Conservation (phyloP, 1,140 invertebrate genomes). For the Agrypnia vestita region DNA sequence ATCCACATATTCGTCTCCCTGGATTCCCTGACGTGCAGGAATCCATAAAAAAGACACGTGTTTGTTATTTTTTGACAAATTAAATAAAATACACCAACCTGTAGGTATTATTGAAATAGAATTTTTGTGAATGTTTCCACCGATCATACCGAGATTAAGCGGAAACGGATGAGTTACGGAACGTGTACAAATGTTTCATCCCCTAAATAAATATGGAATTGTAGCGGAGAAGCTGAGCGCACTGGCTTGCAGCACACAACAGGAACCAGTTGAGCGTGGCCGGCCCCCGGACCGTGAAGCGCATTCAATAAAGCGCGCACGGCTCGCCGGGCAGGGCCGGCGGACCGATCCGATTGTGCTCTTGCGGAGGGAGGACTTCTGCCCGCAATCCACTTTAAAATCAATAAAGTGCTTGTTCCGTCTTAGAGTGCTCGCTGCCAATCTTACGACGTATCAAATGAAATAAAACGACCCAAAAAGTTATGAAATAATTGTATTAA, state of each 20-base stretch:
- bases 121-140: no score
- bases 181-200: not conserved
- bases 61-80: no score
- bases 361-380: not conserved
- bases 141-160: not conserved
- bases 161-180: not conserved
- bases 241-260: constrained; percentile 4
- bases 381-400: constrained; percentile 12
- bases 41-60: no score
- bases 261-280: constrained; percentile 33
- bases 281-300: constrained; percentile 18
- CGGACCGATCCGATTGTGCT: not conserved
- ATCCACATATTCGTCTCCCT: no score
- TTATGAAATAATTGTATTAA: no score
- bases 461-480: no score
- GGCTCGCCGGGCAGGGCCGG: constrained; percentile 12
- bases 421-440: no score
- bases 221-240: not conserved
- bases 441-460: no score
- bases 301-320: constrained; percentile 42
- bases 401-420: no score
- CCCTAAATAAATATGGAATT: constrained; percentile 22
- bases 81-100: no score
- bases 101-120: no score
- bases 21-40: no score